Evolutionary conservation across 2,888 invertebrate species (phyloP).

Genomic region (Scaptomyza polygonia): DNA sequence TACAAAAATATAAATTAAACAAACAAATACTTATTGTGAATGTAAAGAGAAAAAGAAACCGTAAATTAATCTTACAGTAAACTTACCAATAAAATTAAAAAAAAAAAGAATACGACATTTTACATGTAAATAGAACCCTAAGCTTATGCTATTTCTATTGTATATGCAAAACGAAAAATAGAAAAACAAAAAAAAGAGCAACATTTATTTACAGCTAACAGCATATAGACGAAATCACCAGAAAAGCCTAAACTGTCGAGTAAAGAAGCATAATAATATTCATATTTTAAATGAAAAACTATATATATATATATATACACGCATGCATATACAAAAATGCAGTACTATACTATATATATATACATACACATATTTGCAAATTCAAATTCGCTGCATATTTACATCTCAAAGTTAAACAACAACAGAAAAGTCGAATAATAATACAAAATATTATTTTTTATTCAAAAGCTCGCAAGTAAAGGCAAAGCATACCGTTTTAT

Average conservation of each 20-base stretch:
- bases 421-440: conserved; percentile 6
- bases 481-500: conserved; percentile 22
- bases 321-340: conserved; percentile 9
- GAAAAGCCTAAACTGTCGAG: conserved; percentile 69
- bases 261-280: conserved; percentile 60
- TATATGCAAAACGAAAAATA: conserved; percentile 32
- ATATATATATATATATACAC: conserved; percentile 35
- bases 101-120: conserved; percentile 31
- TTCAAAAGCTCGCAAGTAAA: too few species aligned
- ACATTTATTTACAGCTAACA: conserved; percentile 77
- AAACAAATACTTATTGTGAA: conserved; percentile 1
- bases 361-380: conserved; percentile 51
- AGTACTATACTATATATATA: conserved; percentile 43
- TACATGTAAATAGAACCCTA: conserved; percentile 67
- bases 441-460: conserved; percentile 33
- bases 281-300: conserved; percentile 73
- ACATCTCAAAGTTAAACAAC: conserved; percentile 21
- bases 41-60: conserved; percentile 1
- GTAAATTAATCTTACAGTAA: conserved; percentile 14
- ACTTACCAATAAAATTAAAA: conserved; percentile 21
- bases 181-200: conserved; percentile 23
- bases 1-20: conserved; percentile 53
- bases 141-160: conserved; percentile 54
- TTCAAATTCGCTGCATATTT: conserved; percentile 64
- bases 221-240: conserved; percentile 71